Evolutionary conservation across 2,888 invertebrate species (phyloP), one percentile per base, ranked within the genome.

Genomic region (Hoplodrina blanda): DNA sequence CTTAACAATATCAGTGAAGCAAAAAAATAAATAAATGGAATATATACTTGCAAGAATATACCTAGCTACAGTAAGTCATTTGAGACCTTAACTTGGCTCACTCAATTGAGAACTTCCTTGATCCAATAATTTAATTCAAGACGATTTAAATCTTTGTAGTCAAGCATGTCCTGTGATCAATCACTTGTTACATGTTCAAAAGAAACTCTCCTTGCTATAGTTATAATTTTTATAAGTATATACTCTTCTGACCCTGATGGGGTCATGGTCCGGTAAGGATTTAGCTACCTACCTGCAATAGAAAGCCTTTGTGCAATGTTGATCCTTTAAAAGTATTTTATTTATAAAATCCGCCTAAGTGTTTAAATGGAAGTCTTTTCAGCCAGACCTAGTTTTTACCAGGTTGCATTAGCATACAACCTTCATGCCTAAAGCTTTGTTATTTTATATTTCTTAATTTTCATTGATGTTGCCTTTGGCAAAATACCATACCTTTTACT

Each of bases 31-130:
- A 25, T 25, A 25, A 41, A 3, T 41, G 6, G 41, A 8, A 41
- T 13, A n/a, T n/a, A n/a, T n/a, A n/a, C n/a, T 46, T 17, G 15
- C 17, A 17, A 46, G 3, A 46, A 46, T 46, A 13, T 41, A 41
- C 15, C 15, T 37, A 41, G 4, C 6, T 68, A 20, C 17, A 13
- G 17, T 60, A 55, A 66, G 7, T 19, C 13, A 11, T 37, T 33
- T 13, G 11, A n/a, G 2, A 30, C 15, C 15, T 44, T 46, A 15
- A 15, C 20, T 37, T 37, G 1, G 7, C 10, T 2, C 1, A 8
- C 46, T 57, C 64, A 77, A 77, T 74, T 78, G 74, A 77, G 13
- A 20, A 59, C 49, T 69, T 77, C 79, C 77, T 69, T 56, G 20
- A 59, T 7, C 15, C 17, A 33, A 2, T 54, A 7, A 57, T 41